Base-by-base conservation (phyloP, 64 coral and sea anemone species). In the Montipora efflorescens region DNA sequence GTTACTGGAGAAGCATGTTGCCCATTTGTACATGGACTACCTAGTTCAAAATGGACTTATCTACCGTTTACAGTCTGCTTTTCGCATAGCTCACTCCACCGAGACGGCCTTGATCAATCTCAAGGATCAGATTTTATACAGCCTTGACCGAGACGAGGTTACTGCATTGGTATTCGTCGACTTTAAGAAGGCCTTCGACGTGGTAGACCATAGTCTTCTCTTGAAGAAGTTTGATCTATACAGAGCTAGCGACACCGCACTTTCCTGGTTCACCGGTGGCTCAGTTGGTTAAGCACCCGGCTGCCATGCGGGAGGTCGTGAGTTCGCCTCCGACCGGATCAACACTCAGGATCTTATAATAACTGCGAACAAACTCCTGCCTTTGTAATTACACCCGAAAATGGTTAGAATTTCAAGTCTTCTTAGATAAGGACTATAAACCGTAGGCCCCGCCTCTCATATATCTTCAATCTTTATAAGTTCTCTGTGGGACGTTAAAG, bases 71-170 rank as follows among this genome's bases (percentile, higher is more conserved):
- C 53, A 45, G 45, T 77, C 81, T 58, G 71, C 8, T 62, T 76
- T 87, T 52, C 48, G 44, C 86, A 69, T 18, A 52, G 73, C 70
- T 23, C 70, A 93, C 25, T 87, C 82, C 46, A 87, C 82, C 3
- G 91, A 87, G 68, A 18, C 82, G 16, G 91, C 91, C 8, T 48
- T 85, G 49, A 87, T 78, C 12, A 77, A 87, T 4, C 18, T 87
- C 36, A 87, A 11, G 49, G 50, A 78, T 28, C 11, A 87, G 16
- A 64, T 93, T 58, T 47, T 87, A 20, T 62, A 87, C 49, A 77
- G 51, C 46, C 51, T 93, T 68, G 73, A 93, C 19, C 51, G 78
- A 49, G 81, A 93, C 73, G 50, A 93, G 82, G 51, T 93, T 58
- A 86, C 81, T 48, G 73, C 0, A 25, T 10, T 81, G 62, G 10